Conservation (phyloP, 2,113 vertebrate genomes). For the Jaculus jaculus region DNA sequence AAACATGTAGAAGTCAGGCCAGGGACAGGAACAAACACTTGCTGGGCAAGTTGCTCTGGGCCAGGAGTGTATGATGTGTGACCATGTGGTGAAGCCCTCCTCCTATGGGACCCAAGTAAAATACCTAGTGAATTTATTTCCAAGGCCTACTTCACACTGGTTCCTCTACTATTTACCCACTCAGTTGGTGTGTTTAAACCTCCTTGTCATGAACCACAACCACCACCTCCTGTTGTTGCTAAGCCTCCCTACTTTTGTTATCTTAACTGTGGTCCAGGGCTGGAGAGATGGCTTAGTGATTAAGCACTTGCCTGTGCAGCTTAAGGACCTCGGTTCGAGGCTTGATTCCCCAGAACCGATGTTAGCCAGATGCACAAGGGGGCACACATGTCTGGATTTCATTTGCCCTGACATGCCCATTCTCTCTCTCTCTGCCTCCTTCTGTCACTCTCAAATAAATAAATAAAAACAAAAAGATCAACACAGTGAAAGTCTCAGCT, state of each 20-base stretch:
- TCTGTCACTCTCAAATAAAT: no score
- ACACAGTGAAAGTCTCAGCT: neutral
- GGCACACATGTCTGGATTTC: no score
- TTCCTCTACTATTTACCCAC: neutral
- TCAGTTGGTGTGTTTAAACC: no score
- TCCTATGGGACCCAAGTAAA: neutral
- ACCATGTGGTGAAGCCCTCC: neutral
- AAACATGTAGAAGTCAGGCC: neutral
- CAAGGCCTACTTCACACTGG: fast-evolving
- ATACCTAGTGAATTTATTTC: neutral
- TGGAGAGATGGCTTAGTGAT: no score
- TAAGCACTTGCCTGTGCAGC: no score
- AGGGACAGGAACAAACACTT: neutral
- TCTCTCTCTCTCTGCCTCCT: no score
- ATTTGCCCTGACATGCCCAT: no score
- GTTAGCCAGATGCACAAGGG: no score
- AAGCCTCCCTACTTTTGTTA: neutral
- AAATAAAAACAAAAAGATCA: no score
- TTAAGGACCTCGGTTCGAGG: no score
- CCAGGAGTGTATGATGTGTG: neutral
- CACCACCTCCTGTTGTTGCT: neutral
- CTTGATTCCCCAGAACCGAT: no score
- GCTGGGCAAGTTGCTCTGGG: neutral
- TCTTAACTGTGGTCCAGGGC: neutral
- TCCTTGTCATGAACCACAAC: fast-evolving